These are phyloP conservation scores for Drosophila funebris DNA, from an alignment of 1,140 invertebrate species.

Conservation along the genomic window DNA sequence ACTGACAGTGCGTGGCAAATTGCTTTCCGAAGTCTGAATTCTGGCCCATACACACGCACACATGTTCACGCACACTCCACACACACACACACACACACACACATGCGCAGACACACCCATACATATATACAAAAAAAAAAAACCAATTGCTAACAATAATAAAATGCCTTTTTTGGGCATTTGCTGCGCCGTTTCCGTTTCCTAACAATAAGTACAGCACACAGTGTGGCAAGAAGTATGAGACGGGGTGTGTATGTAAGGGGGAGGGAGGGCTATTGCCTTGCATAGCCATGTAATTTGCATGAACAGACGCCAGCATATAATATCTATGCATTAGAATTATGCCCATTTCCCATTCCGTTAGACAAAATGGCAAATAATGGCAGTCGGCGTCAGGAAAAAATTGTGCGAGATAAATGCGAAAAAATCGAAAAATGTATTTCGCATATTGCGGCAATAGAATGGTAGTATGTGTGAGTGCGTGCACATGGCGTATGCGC, in stretches of 20 bases:
- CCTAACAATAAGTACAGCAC: conserved; percentile 60
- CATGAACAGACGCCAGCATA: conserved; percentile 71
- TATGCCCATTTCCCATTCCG: conserved; percentile 44
- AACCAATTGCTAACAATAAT: conserved; percentile 75
- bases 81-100: conserved; percentile 6
- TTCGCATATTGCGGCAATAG: conserved; percentile 26
- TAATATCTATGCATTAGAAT: conserved; percentile 79
- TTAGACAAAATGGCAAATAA: conserved; percentile 52
- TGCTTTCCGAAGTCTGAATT: conserved; percentile 77
- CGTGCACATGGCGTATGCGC: conserved; percentile 73
- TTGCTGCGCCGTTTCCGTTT: conserved; percentile 62
- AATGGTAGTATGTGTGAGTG: conserved; percentile 4
- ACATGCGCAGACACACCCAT: conserved; percentile 16
- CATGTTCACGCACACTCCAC: conserved; percentile 20
- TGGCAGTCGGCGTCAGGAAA: conserved; percentile 40
- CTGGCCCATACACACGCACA: conserved; percentile 43
- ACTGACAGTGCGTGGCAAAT: conserved; percentile 81
- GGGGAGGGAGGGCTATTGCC: neutral
- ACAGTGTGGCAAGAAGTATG: conserved; percentile 6
- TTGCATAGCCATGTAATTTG: conserved; percentile 59
- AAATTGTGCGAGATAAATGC: conserved; percentile 64
- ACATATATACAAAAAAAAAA: conserved; percentile 18
- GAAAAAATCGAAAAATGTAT: conserved; percentile 47
- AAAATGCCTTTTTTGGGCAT: conserved; percentile 55
- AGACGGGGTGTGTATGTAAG: neutral